These are phyloP conservation scores for Herpailurus yagouaroundi DNA, from an alignment of 2,113 vertebrate genomes.

Conservation along the genomic window DNA sequence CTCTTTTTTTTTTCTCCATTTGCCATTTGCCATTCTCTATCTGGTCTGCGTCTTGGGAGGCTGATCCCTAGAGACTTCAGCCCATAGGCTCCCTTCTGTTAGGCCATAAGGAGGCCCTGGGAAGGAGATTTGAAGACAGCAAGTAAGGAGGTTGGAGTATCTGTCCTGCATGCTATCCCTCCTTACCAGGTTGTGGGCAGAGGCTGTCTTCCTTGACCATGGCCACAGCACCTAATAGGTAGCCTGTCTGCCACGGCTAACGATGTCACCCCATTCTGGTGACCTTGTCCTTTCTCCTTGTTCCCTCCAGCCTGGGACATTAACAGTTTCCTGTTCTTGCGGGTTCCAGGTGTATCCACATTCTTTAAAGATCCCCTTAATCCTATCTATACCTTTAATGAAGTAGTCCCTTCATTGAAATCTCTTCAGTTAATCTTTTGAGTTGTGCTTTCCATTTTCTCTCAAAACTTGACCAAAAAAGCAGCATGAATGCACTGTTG, in stretches of 20 bases:
- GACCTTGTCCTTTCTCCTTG: not conserved
- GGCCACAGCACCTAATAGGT: not conserved
- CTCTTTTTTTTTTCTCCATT: not conserved
- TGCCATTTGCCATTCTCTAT: not conserved
- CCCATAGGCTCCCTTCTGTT: too few relatives aligned
- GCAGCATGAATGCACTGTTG: accelerated
- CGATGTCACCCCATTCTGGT: not conserved
- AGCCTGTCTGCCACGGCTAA: not conserved
- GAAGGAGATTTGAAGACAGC: not conserved
- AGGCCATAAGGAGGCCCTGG: not conserved
- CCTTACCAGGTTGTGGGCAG: not conserved
- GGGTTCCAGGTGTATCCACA: not conserved
- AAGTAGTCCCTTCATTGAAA: not conserved
- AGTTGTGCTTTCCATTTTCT: not conserved
- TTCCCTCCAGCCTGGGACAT: not conserved
- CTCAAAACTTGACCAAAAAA: not conserved
- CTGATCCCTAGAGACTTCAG: not conserved
- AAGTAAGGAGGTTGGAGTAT: not conserved
- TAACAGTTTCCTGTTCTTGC: not conserved
- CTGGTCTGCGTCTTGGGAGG: not conserved
- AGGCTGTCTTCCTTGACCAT: not conserved
- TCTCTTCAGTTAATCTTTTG: not conserved
- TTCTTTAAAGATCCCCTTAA: not conserved
- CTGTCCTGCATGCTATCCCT: not conserved
- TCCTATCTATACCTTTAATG: not conserved